A percentile compares a stretch with the other conserved stretches of the same genome.
Evolutionary conservation across 35 echinoderm and acorn worm genomes (phyloP).

Genomic region (Acanthaster planci): DNA sequence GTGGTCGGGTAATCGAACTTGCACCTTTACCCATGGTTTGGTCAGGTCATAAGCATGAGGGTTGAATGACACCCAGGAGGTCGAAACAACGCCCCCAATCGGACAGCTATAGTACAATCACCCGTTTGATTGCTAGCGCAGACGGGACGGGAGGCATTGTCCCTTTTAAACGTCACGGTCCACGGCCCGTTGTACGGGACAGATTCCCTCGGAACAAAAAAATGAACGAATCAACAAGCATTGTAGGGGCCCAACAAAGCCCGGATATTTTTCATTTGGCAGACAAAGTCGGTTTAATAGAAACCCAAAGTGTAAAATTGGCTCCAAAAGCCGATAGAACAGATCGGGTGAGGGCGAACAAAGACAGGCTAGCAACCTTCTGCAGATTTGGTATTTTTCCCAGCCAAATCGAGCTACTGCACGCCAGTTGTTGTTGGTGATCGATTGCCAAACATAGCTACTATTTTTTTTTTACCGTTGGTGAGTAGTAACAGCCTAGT

Average conservation of each 20-base stretch:
- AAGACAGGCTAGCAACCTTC: background rate
- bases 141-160: too few relatives aligned
- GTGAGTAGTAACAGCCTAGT: background rate
- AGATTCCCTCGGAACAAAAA: too few relatives aligned
- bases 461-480: background rate
- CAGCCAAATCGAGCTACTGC: background rate
- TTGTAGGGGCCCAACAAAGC: background rate
- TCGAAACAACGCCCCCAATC: background rate
- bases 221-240: conserved; percentile 13
- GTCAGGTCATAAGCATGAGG: background rate
- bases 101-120: background rate
- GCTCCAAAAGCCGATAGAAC: background rate
- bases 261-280: conserved; percentile 33
- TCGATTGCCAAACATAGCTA: background rate
- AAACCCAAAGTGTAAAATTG: conserved; percentile 11
- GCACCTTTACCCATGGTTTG: too few relatives aligned
- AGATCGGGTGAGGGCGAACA: background rate
- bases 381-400: background rate
- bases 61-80: background rate
- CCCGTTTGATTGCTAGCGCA: background rate
- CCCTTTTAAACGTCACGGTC: too few relatives aligned
- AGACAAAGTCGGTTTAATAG: conserved; percentile 12
- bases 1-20: too few relatives aligned
- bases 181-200: too few relatives aligned
- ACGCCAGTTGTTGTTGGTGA: background rate